Conservation (phyloP, 2,113 vertebrate genomes). For the Corynorhinus townsendii region DNA sequence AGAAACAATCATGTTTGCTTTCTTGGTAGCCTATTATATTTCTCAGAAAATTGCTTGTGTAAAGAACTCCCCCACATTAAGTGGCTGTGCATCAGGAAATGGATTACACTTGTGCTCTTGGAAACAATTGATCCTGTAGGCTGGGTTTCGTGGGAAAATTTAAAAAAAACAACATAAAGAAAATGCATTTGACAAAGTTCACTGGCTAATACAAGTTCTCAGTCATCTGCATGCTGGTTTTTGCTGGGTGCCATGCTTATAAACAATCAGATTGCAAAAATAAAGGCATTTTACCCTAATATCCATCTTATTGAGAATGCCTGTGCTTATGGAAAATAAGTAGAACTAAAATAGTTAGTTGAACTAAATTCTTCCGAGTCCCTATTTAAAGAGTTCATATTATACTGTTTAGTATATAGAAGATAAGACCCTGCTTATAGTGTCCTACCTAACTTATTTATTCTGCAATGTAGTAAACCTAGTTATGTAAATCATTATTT, state of each 20-base stretch:
- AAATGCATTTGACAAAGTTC: conserved; percentile 4
- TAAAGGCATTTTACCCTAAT: background rate
- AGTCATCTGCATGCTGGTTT: background rate
- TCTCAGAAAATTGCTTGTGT: background rate
- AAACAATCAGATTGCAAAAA: background rate
- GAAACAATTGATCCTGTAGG: background rate
- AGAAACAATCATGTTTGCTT: background rate
- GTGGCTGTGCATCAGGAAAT: background rate
- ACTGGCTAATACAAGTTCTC: background rate
- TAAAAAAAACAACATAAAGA: background rate
- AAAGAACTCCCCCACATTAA: conserved; percentile 33
- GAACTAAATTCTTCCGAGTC: background rate
- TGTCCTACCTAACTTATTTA: background rate
- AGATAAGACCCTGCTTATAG: background rate
- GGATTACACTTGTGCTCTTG: background rate
- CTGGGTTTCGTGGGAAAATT: background rate
- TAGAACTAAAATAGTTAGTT: background rate
- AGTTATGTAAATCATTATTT: background rate
- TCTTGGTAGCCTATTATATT: conserved; percentile 38
- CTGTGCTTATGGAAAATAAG: background rate
- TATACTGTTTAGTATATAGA: background rate
- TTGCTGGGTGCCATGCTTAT: background rate
- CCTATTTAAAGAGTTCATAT: background rate
- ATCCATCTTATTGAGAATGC: background rate
- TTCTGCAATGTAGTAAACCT: background rate